These are phyloP conservation scores for Hetaerina titia DNA, from an alignment of 2,888 invertebrate species.

Conservation along the genomic window DNA sequence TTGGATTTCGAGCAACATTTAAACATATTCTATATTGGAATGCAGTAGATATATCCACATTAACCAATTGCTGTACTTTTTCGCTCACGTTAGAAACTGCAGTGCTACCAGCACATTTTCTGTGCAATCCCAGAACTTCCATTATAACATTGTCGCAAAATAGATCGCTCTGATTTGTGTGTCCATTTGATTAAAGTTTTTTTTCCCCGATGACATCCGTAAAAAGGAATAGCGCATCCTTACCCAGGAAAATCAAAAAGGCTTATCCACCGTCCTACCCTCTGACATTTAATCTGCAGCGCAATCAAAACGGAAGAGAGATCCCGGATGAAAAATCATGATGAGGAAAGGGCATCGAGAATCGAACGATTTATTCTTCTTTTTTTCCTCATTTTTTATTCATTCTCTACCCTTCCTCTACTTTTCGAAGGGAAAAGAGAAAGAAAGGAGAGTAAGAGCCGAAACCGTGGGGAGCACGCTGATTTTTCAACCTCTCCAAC, in stretches of 20 bases:
- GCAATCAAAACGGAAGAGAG: slow-evolving; percentile 35
- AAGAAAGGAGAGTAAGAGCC: not conserved
- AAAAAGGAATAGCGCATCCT: not conserved
- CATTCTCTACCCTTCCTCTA: not conserved
- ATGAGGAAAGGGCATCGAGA: slow-evolving; percentile 39
- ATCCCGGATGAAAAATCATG: slow-evolving; percentile 3
- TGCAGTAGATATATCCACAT: too few relatives aligned
- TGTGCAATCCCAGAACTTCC: not conserved
- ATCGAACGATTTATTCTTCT: slow-evolving; percentile 14
- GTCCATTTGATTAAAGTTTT: slow-evolving; percentile 34
- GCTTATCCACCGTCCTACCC: not conserved
- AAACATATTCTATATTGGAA: too few relatives aligned
- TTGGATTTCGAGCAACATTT: too few relatives aligned
- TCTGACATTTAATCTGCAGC: slow-evolving; percentile 21
- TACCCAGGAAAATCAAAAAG: not conserved
- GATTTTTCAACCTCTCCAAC: slow-evolving; percentile 3
- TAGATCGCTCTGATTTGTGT: not conserved
- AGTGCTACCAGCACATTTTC: not conserved
- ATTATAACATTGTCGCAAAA: not conserved
- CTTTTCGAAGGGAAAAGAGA: not conserved
- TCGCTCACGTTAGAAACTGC: not conserved
- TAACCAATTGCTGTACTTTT: not conserved
- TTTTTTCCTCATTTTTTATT: not conserved
- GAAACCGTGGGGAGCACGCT: not conserved
- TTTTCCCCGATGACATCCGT: not conserved